Percentiles rank a stretch among this genome's conserved stretches.
Conservation (phyloP, 2,113 vertebrate genomes). For the Sylvia atricapilla region DNA sequence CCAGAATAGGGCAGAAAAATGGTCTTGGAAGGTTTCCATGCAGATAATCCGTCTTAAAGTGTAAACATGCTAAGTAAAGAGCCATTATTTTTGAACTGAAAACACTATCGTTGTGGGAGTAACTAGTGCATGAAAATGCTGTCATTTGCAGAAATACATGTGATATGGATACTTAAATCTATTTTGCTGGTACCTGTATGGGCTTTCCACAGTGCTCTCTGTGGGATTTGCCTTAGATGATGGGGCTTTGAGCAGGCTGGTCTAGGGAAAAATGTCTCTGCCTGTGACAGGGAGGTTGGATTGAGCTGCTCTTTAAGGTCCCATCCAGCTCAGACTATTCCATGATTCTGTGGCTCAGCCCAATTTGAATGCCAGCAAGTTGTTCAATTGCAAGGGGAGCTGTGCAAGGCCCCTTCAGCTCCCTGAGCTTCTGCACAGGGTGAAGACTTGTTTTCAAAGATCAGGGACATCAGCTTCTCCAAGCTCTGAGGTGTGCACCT, state of each 20-base stretch:
- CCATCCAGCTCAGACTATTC: neutral
- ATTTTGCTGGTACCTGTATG: neutral
- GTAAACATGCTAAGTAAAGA: neutral
- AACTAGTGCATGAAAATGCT: neutral
- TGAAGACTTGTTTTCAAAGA: neutral
- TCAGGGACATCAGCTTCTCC: neutral
- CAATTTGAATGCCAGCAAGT: neutral
- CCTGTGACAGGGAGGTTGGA: accelerated
- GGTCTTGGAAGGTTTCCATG: neutral
- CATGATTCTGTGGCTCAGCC: neutral
- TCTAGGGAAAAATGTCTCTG: neutral
- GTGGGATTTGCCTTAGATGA: neutral
- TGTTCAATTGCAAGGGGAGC: neutral
- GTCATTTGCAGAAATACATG: neutral
- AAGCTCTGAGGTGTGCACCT: neutral
- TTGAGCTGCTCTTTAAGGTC: neutral
- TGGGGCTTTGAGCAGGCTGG: neutral
- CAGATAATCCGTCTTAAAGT: neutral
- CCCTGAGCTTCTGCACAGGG: neutral
- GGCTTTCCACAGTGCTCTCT: neutral
- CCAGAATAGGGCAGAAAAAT: neutral
- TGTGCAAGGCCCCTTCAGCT: neutral
- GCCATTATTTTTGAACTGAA: neutral
- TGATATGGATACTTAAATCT: neutral
- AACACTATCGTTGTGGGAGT: neutral